Evolutionary conservation across 2,113 vertebrate genomes (phyloP).

Genomic region (Dasyornis broadbenti): DNA sequence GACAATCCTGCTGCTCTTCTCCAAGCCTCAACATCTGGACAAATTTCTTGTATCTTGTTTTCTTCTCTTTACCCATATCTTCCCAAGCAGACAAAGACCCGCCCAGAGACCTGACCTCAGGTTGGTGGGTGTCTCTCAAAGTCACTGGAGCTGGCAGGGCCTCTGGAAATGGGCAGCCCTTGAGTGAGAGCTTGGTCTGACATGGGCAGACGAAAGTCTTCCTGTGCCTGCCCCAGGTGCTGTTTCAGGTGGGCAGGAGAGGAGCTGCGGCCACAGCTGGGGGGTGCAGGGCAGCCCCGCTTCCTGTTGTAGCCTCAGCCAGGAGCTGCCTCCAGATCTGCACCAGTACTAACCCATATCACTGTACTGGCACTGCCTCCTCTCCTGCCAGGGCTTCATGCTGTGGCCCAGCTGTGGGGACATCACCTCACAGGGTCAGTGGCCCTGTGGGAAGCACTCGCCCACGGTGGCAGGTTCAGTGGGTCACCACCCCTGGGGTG

Average conservation of each 20-base stretch:
- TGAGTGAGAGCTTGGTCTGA: not conserved
- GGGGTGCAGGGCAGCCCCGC: not conserved
- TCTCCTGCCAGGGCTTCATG: rapidly evolving
- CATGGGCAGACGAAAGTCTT: not conserved
- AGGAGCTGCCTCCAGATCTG: not conserved
- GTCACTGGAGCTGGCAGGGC: not conserved
- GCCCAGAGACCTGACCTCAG: not conserved
- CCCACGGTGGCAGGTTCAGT: rapidly evolving
- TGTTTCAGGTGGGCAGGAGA: not conserved
- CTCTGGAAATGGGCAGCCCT: not conserved
- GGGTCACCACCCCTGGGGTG: not conserved
- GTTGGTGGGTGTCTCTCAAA: not conserved
- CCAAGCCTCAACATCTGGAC: not conserved
- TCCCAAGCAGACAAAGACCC: not conserved
- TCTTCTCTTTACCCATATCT: not conserved
- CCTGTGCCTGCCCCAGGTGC: not conserved
- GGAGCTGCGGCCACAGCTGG: not conserved
- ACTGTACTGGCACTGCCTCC: not conserved
- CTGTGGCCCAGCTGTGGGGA: not conserved
- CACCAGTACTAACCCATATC: rapidly evolving
- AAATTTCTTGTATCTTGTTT: not conserved
- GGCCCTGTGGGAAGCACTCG: not conserved
- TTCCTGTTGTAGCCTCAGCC: not conserved
- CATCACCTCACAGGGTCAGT: rapidly evolving
- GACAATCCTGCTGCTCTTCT: not conserved